Evolutionary conservation across 2,888 invertebrate genomes (phyloP).

Genomic region (Opisthograptis luteolata): DNA sequence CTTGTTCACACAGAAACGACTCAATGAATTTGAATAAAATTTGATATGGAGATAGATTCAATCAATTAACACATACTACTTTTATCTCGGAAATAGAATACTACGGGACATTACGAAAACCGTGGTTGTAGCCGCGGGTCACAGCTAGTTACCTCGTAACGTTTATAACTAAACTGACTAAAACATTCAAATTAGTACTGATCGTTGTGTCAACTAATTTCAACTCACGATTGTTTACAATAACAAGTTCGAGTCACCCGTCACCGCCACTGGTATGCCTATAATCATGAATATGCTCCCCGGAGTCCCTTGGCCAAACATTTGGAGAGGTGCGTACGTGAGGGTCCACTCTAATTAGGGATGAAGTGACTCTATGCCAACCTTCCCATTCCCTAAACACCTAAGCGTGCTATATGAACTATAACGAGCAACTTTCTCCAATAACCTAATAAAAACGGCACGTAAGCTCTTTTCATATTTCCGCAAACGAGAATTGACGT

Average conservation of each 20-base stretch:
- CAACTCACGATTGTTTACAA: slow-evolving; percentile 20
- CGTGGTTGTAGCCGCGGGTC: too few relatives aligned
- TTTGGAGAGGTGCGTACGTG: slow-evolving; percentile 63
- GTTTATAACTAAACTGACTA: too few relatives aligned
- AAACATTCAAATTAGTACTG: not conserved
- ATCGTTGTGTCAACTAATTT: not conserved
- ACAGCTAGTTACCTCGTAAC: too few relatives aligned
- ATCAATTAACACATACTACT: too few relatives aligned
- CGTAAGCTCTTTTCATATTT: slow-evolving; percentile 21
- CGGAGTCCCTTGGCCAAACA: slow-evolving; percentile 57
- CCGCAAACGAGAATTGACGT: slow-evolving; percentile 18
- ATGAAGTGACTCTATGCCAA: slow-evolving; percentile 50
- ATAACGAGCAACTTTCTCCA: slow-evolving; percentile 14
- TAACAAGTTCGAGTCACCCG: slow-evolving; percentile 29
- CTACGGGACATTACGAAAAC: too few relatives aligned
- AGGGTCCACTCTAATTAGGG: slow-evolving; percentile 62
- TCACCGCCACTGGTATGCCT: too few relatives aligned
- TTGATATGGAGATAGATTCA: too few relatives aligned
- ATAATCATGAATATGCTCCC: slow-evolving; percentile 33
- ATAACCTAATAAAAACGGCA: slow-evolving; percentile 20
- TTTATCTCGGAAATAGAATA: too few relatives aligned
- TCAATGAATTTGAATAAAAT: too few relatives aligned
- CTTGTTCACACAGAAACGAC: too few relatives aligned
- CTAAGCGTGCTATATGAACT: slow-evolving; percentile 15
- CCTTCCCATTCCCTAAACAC: slow-evolving; percentile 23